Conservation (phyloP, 2,888 invertebrate genomes). For the Nudaria mundana region DNA sequence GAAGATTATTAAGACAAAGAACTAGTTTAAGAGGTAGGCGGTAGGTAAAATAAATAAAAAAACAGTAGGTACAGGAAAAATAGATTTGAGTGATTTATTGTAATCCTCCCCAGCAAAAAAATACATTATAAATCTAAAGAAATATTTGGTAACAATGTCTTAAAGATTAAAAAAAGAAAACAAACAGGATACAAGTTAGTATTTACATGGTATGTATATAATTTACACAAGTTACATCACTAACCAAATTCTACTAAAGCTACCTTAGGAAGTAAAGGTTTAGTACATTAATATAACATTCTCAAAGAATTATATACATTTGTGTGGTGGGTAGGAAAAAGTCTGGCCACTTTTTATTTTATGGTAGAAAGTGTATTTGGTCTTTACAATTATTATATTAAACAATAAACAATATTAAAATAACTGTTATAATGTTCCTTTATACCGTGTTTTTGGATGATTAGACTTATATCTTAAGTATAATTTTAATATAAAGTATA, state of each 20-base stretch:
- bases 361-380: constrained; percentile 37
- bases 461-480: constrained; percentile 17
- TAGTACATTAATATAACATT: constrained; percentile 28
- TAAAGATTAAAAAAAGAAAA: constrained; percentile 45
- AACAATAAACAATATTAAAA: no score
- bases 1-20: constrained; percentile 5
- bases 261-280: constrained; percentile 44
- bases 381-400: constrained; percentile 27
- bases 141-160: constrained; percentile 80
- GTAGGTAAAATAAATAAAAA: neutral
- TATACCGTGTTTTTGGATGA: constrained; percentile 18
- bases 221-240: constrained; percentile 51
- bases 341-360: constrained; percentile 60
- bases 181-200: constrained; percentile 49
- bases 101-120: constrained; percentile 39
- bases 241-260: constrained; percentile 58
- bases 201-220: constrained; percentile 53
- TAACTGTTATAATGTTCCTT: constrained; percentile 18
- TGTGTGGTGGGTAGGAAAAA: constrained; percentile 69
- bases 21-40: neutral
- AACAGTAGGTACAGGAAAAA: neutral
- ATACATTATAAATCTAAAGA: constrained; percentile 66
- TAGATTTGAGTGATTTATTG: constrained; percentile 13
- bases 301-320: constrained; percentile 59
- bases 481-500: constrained; percentile 10